Conservation (phyloP, 1,140 invertebrate genomes). For the Caenorhabditis inopinata region DNA sequence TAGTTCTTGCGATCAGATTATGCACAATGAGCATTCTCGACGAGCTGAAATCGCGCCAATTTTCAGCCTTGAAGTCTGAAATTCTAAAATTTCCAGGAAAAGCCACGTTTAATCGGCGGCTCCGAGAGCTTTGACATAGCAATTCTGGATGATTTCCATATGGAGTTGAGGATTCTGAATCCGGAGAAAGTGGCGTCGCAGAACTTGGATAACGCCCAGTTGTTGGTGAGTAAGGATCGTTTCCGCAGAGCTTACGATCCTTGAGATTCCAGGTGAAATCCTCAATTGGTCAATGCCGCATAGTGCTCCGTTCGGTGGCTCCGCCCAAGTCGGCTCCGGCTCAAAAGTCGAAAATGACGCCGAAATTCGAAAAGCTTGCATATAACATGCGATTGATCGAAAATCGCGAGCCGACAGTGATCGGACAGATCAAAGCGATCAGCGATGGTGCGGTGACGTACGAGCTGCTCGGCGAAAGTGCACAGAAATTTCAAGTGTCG, state of each 20-base stretch:
- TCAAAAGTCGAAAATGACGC: neutral
- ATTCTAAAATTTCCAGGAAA: neutral
- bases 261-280: constrained; percentile 2
- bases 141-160: neutral
- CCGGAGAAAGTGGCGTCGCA: neutral
- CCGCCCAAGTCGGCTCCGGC: neutral
- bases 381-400: constrained; percentile 32
- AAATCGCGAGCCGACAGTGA: constrained; percentile 21
- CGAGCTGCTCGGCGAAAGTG: neutral
- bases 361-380: neutral
- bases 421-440: constrained; percentile 26
- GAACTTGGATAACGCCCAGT: neutral
- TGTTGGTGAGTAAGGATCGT: neutral
- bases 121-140: neutral
- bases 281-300: neutral
- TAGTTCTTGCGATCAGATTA: too few species aligned
- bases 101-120: neutral
- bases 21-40: too few species aligned
- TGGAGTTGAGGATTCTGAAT: neutral
- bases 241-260: too few species aligned
- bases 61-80: too few species aligned
- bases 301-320: neutral
- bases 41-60: too few species aligned
- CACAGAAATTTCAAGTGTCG: constrained; percentile 12
- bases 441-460: neutral